A percentile compares a stretch with the other conserved stretches of the same genome.
These are phyloP conservation scores for Leptothorax acervorum DNA, from an alignment of 2,888 invertebrate genomes.

Conservation along the genomic window DNA sequence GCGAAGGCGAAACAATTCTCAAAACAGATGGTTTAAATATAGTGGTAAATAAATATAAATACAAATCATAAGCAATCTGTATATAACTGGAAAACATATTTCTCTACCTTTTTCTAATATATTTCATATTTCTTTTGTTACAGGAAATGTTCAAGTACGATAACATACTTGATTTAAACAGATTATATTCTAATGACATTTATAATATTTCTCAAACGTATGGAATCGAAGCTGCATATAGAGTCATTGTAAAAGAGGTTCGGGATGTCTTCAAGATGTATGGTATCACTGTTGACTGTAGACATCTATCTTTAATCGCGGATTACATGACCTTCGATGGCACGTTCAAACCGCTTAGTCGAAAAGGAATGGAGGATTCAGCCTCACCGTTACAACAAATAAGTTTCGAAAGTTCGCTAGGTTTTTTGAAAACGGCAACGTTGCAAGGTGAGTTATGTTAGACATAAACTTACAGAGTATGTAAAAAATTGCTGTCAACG, in stretches of 20 bases:
- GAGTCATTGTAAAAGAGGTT: slow-evolving; percentile 97
- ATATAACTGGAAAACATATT: not conserved
- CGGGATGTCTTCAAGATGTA: slow-evolving; percentile 98
- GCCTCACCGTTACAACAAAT: slow-evolving; percentile 98
- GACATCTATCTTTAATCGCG: slow-evolving; percentile 96
- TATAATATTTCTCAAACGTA: slow-evolving; percentile 96
- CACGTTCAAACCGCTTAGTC: slow-evolving; percentile 94
- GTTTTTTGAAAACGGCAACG: slow-evolving; percentile 93
- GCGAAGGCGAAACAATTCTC: slow-evolving; percentile 88
- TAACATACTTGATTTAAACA: slow-evolving; percentile 92
- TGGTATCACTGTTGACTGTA: slow-evolving; percentile 97
- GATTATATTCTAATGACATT: slow-evolving; percentile 97
- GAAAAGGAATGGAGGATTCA: slow-evolving; percentile 95
- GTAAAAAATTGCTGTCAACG: not conserved
- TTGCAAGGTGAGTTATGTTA: slow-evolving; percentile 86
- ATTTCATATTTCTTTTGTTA: slow-evolving; percentile 57
- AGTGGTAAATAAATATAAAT: slow-evolving; percentile 85
- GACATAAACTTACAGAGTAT: not conserved
- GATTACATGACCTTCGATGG: slow-evolving; percentile 99
- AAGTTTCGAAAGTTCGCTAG: slow-evolving; percentile 97
- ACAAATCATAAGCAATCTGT: not conserved
- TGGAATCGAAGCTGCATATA: slow-evolving; percentile 98
- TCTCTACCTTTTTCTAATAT: not conserved
- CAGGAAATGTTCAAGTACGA: slow-evolving; percentile 95
- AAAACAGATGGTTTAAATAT: slow-evolving; percentile 99